phyloP scores from a whole-genome alignment of 2,113 vertebrate genomes.

The Phrynosoma platyrhinos region DNA sequence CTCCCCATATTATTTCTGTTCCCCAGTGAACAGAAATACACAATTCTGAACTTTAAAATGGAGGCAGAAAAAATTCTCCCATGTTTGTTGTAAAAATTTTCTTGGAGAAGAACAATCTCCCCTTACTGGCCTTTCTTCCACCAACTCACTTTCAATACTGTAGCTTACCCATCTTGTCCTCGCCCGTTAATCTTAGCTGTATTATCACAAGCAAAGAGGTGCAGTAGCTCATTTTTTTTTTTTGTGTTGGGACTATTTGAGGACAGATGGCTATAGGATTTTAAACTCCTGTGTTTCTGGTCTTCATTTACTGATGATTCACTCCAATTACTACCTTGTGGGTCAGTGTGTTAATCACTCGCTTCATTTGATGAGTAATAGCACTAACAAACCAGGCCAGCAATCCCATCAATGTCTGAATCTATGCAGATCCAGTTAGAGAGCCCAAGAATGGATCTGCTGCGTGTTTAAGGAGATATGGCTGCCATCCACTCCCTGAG shows the following conservation, averaged over 20 bases:
- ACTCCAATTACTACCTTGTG: background rate
- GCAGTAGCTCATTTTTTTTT: background rate
- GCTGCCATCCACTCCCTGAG: no score
- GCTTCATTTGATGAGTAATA: background rate
- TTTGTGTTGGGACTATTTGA: background rate
- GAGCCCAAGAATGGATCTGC: no score
- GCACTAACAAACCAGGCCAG: background rate
- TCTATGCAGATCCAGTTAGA: background rate
- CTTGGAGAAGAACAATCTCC: background rate
- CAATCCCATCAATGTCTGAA: background rate
- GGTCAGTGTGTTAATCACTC: background rate
- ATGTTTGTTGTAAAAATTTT: background rate
- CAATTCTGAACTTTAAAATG: background rate
- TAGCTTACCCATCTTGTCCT: background rate
- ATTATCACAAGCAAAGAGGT: background rate
- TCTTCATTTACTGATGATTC: no score
- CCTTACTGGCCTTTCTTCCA: background rate
- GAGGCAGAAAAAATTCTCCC: background rate
- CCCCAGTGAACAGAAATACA: background rate
- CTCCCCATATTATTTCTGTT: background rate
- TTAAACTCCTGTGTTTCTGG: background rate
- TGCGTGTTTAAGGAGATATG: no score
- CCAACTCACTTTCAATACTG: background rate
- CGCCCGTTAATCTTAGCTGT: background rate
- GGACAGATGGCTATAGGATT: background rate